Percentiles rank a stretch among this genome's conserved stretches.
Conservation (phyloP, 2,888 invertebrate species). For the Oscheius sp. region DNA sequence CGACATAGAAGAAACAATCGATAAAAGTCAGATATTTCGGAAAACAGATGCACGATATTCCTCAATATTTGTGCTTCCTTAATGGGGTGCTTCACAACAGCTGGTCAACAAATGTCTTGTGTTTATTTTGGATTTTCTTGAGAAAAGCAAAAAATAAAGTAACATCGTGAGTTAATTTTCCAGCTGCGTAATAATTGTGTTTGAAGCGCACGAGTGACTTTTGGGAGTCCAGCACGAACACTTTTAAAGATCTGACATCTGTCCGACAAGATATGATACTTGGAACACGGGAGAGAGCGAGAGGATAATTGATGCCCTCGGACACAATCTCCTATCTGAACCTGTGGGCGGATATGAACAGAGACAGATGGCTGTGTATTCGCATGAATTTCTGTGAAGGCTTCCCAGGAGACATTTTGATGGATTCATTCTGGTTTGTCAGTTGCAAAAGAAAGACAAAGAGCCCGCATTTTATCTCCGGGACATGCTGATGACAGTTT, state of each 20-base stretch:
- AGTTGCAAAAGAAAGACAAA: background rate
- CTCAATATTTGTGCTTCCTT: too few species aligned
- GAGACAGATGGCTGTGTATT: slow-evolving; percentile 22
- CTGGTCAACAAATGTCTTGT: too few species aligned
- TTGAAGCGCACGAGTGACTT: slow-evolving; percentile 29
- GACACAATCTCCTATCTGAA: slow-evolving; percentile 8
- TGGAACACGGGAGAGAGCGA: too few species aligned
- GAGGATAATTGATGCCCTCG: too few species aligned
- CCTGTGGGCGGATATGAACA: slow-evolving; percentile 28
- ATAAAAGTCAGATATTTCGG: too few species aligned
- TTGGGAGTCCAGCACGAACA: background rate
- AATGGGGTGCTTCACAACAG: too few species aligned
- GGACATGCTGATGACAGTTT: slow-evolving; percentile 16
- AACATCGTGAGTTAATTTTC: slow-evolving; percentile 1
- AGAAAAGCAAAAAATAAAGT: background rate
- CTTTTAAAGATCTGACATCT: slow-evolving; percentile 23
- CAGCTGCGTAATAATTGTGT: slow-evolving; percentile 31
- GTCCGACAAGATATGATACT: background rate
- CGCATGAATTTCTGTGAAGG: slow-evolving; percentile 22
- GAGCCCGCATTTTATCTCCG: slow-evolving; percentile 3
- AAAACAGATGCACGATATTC: too few species aligned
- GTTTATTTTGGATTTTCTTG: too few species aligned
- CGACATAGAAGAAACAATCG: too few species aligned
- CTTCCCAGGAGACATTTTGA: slow-evolving; percentile 28
- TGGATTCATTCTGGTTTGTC: slow-evolving; percentile 23